A percentile compares a stretch with the other conserved stretches of the same genome.
Evolutionary conservation across 2,113 vertebrate genomes (phyloP).

Genomic region (Tonatia bakeri): DNA sequence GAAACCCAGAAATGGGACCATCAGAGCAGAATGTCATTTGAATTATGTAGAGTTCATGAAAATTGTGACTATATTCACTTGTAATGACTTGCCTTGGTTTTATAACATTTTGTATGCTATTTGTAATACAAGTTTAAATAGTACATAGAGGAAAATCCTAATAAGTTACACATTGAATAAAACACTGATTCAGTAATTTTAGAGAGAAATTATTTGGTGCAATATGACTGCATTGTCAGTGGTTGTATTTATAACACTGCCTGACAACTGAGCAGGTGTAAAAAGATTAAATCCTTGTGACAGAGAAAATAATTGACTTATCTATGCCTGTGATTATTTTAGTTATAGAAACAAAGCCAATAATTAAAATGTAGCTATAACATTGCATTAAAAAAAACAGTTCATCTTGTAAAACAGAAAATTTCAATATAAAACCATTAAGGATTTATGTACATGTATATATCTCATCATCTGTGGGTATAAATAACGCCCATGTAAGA

Average conservation of each 20-base stretch:
- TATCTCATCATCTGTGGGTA: not conserved
- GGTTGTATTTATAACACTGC: not conserved
- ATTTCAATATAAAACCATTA: not conserved
- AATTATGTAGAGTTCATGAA: not conserved
- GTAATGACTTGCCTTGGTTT: not conserved
- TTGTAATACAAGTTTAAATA: not conserved
- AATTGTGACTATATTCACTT: not conserved
- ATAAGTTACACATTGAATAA: not conserved
- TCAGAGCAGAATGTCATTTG: not conserved
- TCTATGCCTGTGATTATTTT: not conserved
- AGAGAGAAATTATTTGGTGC: not conserved
- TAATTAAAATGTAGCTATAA: not conserved
- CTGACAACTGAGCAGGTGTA: not conserved
- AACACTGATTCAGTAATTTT: not conserved
- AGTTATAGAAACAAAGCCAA: conserved; percentile 6
- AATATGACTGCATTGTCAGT: not conserved
- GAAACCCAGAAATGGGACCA: conserved; percentile 27
- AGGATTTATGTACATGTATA: not conserved
- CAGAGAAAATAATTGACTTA: conserved; percentile 26
- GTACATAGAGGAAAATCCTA: not conserved
- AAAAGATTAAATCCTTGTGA: conserved; percentile 7
- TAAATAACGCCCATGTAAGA: not conserved
- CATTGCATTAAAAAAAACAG: not conserved
- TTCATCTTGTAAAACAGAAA: not conserved
- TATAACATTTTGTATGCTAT: not conserved